Evolutionary conservation across 2,888 invertebrate species (phyloP).

Genomic region (Tetragonula carbonaria): DNA sequence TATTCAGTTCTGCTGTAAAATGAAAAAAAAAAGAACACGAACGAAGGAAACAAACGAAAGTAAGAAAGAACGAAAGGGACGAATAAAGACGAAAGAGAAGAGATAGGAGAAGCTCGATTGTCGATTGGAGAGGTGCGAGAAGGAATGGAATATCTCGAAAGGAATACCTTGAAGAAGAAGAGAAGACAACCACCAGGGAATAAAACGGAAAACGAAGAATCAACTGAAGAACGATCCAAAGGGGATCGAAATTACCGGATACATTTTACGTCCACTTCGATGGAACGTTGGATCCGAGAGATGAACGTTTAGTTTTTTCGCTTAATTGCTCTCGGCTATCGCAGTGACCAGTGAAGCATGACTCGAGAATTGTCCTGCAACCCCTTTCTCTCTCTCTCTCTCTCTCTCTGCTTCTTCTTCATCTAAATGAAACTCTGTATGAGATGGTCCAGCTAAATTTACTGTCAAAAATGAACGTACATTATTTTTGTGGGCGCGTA

Average conservation of each 20-base stretch:
- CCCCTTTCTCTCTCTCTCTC: conserved; percentile 6
- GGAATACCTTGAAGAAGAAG: conserved; percentile 7
- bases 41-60: background rate
- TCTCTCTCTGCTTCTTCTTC: conserved; percentile 10
- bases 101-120: conserved; percentile 60
- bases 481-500: no score
- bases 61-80: background rate
- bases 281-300: conserved; percentile 43
- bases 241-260: conserved; percentile 38
- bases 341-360: conserved; percentile 61
- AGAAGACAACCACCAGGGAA: background rate
- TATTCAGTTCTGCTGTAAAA: background rate
- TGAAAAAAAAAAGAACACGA: background rate
- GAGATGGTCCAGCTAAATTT: background rate
- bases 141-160: conserved; percentile 34
- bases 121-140: conserved; percentile 79
- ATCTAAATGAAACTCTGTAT: conserved; percentile 11
- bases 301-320: conserved; percentile 39
- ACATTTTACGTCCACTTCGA: conserved; percentile 30
- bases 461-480: no score
- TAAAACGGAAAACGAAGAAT: conserved; percentile 2
- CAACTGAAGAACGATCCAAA: conserved; percentile 33
- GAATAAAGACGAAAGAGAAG: background rate
- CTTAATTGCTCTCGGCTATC: conserved; percentile 57
- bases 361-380: conserved; percentile 59